Evolutionary conservation across 1,140 invertebrate species (phyloP).

Genomic region (Drusus annulatus): DNA sequence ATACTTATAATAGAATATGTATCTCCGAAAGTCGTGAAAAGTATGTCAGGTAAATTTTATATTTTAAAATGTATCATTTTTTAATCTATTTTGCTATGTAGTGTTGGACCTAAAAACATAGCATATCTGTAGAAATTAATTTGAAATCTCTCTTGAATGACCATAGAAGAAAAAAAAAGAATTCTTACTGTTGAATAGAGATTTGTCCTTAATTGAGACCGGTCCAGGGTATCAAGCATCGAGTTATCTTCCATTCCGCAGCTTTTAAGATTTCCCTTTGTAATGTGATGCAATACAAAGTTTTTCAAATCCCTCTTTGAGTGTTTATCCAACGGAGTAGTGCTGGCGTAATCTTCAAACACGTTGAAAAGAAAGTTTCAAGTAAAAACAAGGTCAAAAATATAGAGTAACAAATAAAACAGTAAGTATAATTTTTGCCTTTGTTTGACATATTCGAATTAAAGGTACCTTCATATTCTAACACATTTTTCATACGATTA

Average conservation of each 20-base stretch:
- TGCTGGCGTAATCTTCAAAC: not conserved
- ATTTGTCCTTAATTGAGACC: constrained; percentile 40
- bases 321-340: not conserved
- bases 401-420: too few relatives aligned
- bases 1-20: too few relatives aligned
- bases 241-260: constrained; percentile 42
- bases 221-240: constrained; percentile 19
- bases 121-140: too few relatives aligned
- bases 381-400: too few relatives aligned
- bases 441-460: too few relatives aligned
- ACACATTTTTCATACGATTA: not conserved
- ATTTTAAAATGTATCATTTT: not conserved
- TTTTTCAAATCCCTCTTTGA: constrained; percentile 18
- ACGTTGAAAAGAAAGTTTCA: not conserved
- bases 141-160: too few relatives aligned
- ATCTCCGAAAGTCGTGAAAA: not conserved
- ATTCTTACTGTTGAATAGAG: constrained; percentile 49
- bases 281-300: constrained; percentile 46
- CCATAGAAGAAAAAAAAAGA: not conserved
- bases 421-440: too few relatives aligned
- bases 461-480: constrained; percentile 7
- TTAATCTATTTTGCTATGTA: too few relatives aligned
- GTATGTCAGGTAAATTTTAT: too few relatives aligned
- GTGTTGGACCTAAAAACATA: too few relatives aligned
- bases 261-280: constrained; percentile 37